A percentile compares a stretch with the other conserved stretches of the same genome.
phyloP scores from a whole-genome alignment of 2,113 vertebrate genomes.

The Chloroceryle aenea region DNA sequence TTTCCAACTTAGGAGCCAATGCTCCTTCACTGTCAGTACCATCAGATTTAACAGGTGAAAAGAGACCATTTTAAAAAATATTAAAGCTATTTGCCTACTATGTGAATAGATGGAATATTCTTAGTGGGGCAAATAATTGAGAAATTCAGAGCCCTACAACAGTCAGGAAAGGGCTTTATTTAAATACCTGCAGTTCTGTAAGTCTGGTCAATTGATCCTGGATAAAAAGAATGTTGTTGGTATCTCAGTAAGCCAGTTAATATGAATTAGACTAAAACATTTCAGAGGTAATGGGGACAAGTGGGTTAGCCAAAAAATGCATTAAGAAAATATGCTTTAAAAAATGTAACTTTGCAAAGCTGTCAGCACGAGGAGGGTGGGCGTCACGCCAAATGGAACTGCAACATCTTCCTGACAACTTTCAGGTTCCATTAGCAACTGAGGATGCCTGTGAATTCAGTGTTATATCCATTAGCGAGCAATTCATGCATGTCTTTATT shows the following conservation, averaged over 20 bases:
- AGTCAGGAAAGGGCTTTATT: conserved; percentile 29
- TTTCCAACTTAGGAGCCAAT: neutral
- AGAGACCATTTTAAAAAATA: neutral
- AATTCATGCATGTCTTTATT: neutral
- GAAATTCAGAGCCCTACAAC: conserved; percentile 37
- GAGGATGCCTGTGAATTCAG: neutral
- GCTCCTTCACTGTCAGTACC: neutral
- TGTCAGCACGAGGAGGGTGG: conserved; percentile 12
- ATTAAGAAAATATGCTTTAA: conserved; percentile 51
- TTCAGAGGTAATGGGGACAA: conserved; percentile 42
- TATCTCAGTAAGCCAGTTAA: conserved; percentile 26
- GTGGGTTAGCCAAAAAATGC: conserved; percentile 30
- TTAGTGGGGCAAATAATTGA: neutral
- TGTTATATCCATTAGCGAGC: conserved; percentile 37
- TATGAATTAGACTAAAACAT: conserved; percentile 31
- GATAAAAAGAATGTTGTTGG: conserved; percentile 35
- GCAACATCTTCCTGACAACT: neutral
- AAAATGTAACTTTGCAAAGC: conserved; percentile 10
- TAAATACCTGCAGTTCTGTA: conserved; percentile 4
- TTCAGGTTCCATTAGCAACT: conserved; percentile 18
- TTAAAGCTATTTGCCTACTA: conserved; percentile 2
- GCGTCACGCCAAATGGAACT: neutral
- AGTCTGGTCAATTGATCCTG: conserved; percentile 30
- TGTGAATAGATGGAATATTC: neutral
- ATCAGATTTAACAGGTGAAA: neutral